phyloP scores from a whole-genome alignment of 1,140 invertebrate genomes.

The Berghia stephanieae region DNA sequence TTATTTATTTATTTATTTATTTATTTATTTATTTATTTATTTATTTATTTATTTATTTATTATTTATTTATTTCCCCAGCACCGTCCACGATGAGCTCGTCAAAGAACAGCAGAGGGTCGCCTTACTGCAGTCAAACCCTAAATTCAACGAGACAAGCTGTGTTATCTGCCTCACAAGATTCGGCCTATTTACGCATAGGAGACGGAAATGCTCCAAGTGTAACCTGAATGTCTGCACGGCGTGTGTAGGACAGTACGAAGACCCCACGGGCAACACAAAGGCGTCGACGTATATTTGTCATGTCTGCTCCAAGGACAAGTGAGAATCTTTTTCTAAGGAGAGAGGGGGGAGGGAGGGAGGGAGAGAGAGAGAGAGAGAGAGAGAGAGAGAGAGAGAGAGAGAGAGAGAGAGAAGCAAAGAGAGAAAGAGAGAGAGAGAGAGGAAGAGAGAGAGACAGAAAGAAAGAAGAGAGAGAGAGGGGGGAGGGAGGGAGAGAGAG shows the following conservation, averaged over 20 bases:
- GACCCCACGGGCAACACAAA: not conserved
- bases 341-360: too few species aligned
- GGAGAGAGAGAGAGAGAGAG: too few species aligned
- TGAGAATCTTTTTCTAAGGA: not conserved
- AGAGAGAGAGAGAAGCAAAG: too few species aligned
- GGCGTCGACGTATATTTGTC: not conserved
- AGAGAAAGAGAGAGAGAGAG: too few species aligned
- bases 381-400: too few species aligned
- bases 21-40: too few species aligned
- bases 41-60: too few species aligned
- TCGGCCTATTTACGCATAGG: not conserved
- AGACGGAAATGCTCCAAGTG: slow-evolving; percentile 9
- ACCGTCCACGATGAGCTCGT: not conserved
- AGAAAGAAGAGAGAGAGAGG: too few species aligned
- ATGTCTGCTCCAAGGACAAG: slow-evolving; percentile 19
- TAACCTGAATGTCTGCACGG: not conserved
- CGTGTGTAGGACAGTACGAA: not conserved
- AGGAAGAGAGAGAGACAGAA: too few species aligned
- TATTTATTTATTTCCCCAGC: too few species aligned
- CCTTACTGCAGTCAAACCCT: not conserved
- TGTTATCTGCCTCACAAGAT: slow-evolving; percentile 4
- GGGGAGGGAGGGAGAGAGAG: too few species aligned
- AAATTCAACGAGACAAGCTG: slow-evolving; percentile 11
- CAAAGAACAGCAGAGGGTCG: not conserved
- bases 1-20: too few species aligned